Evolutionary conservation across 1,140 invertebrate genomes (phyloP), one percentile per base, ranked within the genome.

Genomic region (Cotesia typhae): DNA sequence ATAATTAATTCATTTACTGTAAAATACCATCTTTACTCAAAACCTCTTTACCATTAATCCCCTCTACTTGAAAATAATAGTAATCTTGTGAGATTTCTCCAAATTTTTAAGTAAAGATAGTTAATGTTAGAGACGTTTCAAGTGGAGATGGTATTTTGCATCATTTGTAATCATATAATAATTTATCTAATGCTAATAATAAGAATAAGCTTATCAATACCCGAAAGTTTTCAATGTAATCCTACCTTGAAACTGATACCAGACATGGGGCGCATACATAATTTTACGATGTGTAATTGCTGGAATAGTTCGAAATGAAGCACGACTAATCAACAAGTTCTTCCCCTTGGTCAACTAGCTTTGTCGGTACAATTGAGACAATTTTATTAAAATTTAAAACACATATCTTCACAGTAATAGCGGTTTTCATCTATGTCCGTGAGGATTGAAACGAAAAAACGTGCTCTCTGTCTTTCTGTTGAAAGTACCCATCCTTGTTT

Each of bases 221-320:
- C 87, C 95, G 91, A 89, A 99, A 98, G 53, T 95, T 96, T 88
- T 98, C 96, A 79, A 96, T 94, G 86, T 97, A 98, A 89, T 98
- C 95, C 71, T 98, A 90, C 70, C 96, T 89, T 20, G 97, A 99
- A 60, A 99, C 94, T 68, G 99, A 91, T 74, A 98, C 96, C 74
- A 99, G 90, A 89, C 96, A 97, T 88, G 99, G 99, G 98, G 97
- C 51, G 97, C 96, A 89, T 97, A 99, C 94, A 98, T 96, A 76
- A 97, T 93, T 82, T 95, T 97, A 85, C 97, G 95, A 84, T 97
- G 93, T 59, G 91, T 90, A 80, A 93, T 92, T 75, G 91, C 85
- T 61, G 92, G 89, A 66, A 91, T 89, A 71, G 89, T 83, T 80
- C 89, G 86, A 72, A 89, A 85, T 77, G 88, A 82, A 72, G 87